Conservation (phyloP, 2,113 vertebrate species). For the Acrocephalus kingi region DNA sequence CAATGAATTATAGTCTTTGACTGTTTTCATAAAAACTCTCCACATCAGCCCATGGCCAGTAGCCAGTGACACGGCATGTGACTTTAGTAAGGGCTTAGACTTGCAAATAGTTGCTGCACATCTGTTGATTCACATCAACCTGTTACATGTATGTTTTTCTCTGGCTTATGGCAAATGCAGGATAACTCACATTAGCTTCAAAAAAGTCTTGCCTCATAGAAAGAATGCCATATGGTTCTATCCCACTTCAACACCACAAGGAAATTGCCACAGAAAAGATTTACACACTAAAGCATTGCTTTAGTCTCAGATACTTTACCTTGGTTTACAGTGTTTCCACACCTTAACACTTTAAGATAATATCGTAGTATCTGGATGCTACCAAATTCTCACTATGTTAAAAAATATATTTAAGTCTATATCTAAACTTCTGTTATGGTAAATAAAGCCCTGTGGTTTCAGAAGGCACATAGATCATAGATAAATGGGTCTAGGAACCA, state of each 20-base stretch:
- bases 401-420: not conserved
- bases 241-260: not conserved
- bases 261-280: not conserved
- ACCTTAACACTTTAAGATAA: not conserved
- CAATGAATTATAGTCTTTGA: not conserved
- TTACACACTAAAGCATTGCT: not conserved
- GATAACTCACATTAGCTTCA: not conserved
- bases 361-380: not conserved
- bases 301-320: not conserved
- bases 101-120: not conserved
- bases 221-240: not conserved
- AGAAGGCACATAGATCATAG: not conserved
- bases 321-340: not conserved
- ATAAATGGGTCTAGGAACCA: conserved; percentile 9
- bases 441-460: conserved; percentile 15
- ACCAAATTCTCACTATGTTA: not conserved
- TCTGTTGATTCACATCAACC: not conserved
- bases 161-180: not conserved
- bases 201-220: not conserved
- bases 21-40: not conserved
- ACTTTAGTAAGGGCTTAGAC: not conserved
- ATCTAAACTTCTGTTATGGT: not conserved
- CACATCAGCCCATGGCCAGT: not conserved
- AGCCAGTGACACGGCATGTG: not conserved
- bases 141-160: not conserved